Base-by-base conservation (phyloP, 2,888 invertebrate species). In the Griposia aprilina region DNA sequence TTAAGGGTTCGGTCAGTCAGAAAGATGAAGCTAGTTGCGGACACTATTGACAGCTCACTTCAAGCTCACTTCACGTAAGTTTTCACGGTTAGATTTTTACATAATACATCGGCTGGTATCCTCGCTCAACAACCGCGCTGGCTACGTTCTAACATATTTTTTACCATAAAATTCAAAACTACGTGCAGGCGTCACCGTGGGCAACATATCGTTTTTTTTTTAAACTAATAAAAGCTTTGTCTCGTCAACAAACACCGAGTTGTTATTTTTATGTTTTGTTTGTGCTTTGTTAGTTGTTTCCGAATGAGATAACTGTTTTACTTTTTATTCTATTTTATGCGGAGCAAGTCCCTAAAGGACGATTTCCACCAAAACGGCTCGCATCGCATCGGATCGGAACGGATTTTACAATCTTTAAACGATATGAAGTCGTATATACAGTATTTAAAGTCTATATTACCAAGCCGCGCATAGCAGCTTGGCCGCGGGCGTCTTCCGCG, bases 191-290 rank as follows among this genome's bases (percentile, higher is more conserved):
- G 1, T 3, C 8, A 52, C 76, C 17, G 23, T 7, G 8, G 23
- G 52, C 45, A 30, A n/a, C 15, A 17, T 11, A n/a, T 69, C 30
- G 50, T 68, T 45, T 52, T 60, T n/a, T 41, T 57, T 68, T 60
- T 1, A 52, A 55, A 60, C 60, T 55, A 70, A 72, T 55, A 62
- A 55, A 80, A 55, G 4, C n/a, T 5, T 55, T 17, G 62, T 62
- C 23, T 10, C 55, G 72, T 26, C 48, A 26, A 71, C 60, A 62
- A 55, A 48, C 10, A 20, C 13, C 36, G 36, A 36, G 78, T 62
- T 71, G 48, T 55, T 80, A 52, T 71, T 80, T 77, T 20, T 36
- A n/a, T n/a, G 26, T 60, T 79, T 74, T 52, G 50, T 78, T 60
- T 80, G 50, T 45, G 41, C 68, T 45, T 20, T 60, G 48, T 50